Base-by-base conservation (phyloP, 2,113 vertebrate genomes). In the Anoplopoma fimbria region DNA sequence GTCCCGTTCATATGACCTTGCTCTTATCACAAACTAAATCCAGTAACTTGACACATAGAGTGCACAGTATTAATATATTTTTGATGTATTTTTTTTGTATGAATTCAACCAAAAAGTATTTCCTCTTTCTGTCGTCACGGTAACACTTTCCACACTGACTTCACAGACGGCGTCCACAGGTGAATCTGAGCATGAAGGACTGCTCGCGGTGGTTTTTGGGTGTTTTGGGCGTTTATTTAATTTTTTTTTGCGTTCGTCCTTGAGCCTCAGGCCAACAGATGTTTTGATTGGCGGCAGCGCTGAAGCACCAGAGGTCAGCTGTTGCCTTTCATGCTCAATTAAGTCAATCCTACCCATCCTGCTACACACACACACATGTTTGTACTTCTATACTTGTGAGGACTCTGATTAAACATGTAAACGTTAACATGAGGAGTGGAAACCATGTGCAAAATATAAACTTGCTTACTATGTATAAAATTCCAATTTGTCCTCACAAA, bases 261-360 rank as follows among this genome's bases (percentile, higher is more conserved):
- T 38, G 19, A 45, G 55, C 84, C 45, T 76, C 72, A 0, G 69
- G 65, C 74, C 40, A 63, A 25, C 88, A 89, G 88, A 89, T 84
- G 84, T 84, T 91, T 49, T 88, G 89, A 89, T 79, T 87, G 89
- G 80, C 77, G 21, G 70, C 79, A 12, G 69, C 1, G 33, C 79
- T 27, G 73, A 81, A 83, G 77, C 88, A 21, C 77, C 74, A 70
- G 82, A 88, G 89, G 90, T 91, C 88, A 33, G 77, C 75, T 36
- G 67, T 72, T 89, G 88, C 77, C 90, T 91, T 93, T 91, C 87
- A 91, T 4, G 87, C 86, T 80, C 85, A 64, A 67, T 90, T 85
- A 83, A 62, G 27, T 63, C 85, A 57, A 15, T 61, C 72, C 77
- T 34, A 33, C 58, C 38, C 31, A n/a, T n/a, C n/a, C n/a, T n/a